Evolutionary conservation across 2,888 invertebrate species (phyloP), one percentile per base, ranked within the genome.

Genomic region (Gymnoscelis rufifasciata): DNA sequence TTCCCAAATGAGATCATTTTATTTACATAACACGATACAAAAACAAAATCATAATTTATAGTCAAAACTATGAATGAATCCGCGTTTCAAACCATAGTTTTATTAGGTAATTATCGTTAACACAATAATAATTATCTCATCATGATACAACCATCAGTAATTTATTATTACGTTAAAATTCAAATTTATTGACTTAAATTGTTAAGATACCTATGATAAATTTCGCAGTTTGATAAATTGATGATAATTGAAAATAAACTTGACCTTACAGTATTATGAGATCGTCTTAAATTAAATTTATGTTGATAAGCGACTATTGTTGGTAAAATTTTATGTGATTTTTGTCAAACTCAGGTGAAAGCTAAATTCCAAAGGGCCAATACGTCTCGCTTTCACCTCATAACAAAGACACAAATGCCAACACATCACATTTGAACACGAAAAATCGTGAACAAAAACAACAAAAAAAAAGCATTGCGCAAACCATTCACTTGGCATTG

Each of bases 401-500:
- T 54, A 64, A 76, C 75, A 79, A 75, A 68, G 60, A 55, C 59
- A 55, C 51, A 71, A 71, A 74, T 68, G 67, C 69, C 71, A 70
- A 70, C 68, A 64, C 64, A 68, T 69, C 65, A 68, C 64, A 67
- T 65, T 73, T 67, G 68, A 74, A 70, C 74, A 81, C 74, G 74
- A 76, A 77, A 72, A 74, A 68, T 76, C 77, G 78, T 77, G 74
- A 66, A 81, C 74, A 82, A 78, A 75, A 78, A 74, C 71, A 72
- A 70, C 74, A 74, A 64, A 68, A 42, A 58, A 58, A 57, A 67
- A 57, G 56, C 62, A 71, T 86, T 84, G 83, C 80, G 83, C 83
- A 84, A 86, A 71, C 71, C 73, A 78, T 79, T 80, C 78, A 76
- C 68, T 68, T 56, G 59, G 68, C 68, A 78, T 83, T 83, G 81